Base-by-base conservation (phyloP, 1,140 invertebrate species). In the Cheumatopsyche charites region DNA sequence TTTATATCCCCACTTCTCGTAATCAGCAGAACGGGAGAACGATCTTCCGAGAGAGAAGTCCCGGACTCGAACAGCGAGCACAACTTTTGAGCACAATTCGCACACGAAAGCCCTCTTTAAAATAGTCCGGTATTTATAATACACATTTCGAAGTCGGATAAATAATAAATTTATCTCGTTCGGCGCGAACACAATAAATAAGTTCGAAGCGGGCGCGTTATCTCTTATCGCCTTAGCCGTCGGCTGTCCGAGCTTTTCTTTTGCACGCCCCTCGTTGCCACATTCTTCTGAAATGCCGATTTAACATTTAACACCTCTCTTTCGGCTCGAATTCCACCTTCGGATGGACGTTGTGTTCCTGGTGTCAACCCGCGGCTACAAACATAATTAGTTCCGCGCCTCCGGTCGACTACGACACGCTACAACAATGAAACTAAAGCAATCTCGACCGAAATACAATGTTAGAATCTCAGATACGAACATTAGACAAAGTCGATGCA, bases 351-450 rank as follows among this genome's bases (percentile, higher is more conserved):
- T n/a, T n/a, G 23, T 17, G 7, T n/a, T 49, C 41, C 41, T 72
- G 67, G 67, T 70, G 70, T 72, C 71, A 75, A 63, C 67, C 29
- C 41, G 26, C 29, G 62, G 36, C 41, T 65, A 62, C 47, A 49
- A 36, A 49, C 66, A 55, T 70, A 72, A 75, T 75, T 72, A 75
- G 74, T 72, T 75, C 74, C 71, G 63, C 61, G 29, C 62, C 70
- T 55, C 70, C 70, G 62, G 63, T 41, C 63, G 45, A 55, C 67
- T 52, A 55, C 71, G 42, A 70, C 71, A 72, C 47, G 5, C 1
- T 15, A n/a, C 47, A 55, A 55, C 66, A 68, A 68, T 68, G 47
- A 42, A 29, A n/a, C 6, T 63, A 42, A 63, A 63, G n/a, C 62
- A 63, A 63, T 36, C 26, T 63, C 29, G 9, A 36, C 29, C 9